Evolutionary conservation across 1,140 invertebrate genomes (phyloP).

Genomic region (Penaeus japonicus): DNA sequence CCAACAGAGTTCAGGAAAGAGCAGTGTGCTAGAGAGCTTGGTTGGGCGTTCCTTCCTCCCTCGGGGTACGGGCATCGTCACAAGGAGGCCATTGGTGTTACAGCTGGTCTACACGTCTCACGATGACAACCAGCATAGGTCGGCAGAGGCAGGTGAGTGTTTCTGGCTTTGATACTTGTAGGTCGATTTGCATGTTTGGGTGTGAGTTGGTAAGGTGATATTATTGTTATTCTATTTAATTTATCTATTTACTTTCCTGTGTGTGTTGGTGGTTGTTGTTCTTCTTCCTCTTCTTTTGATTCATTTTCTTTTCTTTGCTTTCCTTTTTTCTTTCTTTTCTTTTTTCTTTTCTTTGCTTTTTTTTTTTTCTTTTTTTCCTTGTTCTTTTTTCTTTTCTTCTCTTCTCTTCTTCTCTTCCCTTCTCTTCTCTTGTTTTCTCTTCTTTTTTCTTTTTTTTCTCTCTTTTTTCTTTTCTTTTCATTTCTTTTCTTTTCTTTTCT

Average conservation of each 20-base stretch:
- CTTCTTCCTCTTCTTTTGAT: background rate
- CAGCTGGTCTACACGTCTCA: conserved; percentile 92
- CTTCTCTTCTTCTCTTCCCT: no score
- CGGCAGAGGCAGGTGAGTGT: conserved; percentile 75
- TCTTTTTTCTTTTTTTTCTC: no score
- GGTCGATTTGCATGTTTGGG: background rate
- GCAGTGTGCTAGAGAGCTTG: conserved; percentile 97
- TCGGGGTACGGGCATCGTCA: conserved; percentile 96
- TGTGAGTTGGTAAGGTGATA: no score
- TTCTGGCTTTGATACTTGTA: conserved; percentile 12
- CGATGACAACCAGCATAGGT: conserved; percentile 85
- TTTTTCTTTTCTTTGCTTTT: no score
- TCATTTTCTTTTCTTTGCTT: no score
- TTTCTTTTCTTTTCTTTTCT: no score
- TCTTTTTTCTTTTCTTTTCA: no score
- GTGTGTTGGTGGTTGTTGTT: background rate
- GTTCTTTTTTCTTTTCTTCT: no score
- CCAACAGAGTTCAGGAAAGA: conserved; percentile 96
- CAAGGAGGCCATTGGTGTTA: conserved; percentile 90
- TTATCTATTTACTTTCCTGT: no score
- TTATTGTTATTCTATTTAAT: background rate
- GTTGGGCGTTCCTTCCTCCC: conserved; percentile 98
- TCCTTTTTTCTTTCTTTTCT: no score
- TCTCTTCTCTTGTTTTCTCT: no score
- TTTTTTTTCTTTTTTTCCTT: no score